phyloP scores from a whole-genome alignment of 1,140 invertebrate genomes.

The Drosophila gunungcola region DNA sequence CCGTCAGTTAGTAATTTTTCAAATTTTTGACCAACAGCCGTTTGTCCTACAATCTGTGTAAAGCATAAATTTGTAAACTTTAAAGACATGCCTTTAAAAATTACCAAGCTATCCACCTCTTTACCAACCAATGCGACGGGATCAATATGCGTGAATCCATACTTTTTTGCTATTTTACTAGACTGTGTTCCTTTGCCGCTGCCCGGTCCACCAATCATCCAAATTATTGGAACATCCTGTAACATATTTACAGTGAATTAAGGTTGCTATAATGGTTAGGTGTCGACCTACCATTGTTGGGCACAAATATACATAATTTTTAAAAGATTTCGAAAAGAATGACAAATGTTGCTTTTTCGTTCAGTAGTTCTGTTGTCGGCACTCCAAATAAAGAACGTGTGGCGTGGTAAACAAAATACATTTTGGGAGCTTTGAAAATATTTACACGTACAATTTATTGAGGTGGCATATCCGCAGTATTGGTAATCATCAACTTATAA shows the following conservation, averaged over 20 bases:
- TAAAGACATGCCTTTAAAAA: not conserved
- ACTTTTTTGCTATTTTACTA: conserved; percentile 28
- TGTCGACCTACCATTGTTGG: conserved; percentile 31
- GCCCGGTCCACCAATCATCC: conserved; percentile 45
- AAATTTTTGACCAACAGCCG: not conserved
- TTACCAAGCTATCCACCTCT: conserved; percentile 17
- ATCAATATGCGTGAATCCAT: conserved; percentile 40
- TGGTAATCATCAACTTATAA: conserved; percentile 64
- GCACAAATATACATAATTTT: not conserved
- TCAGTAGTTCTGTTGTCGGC: not conserved
- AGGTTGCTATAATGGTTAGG: not conserved
- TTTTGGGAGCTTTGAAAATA: conserved; percentile 5
- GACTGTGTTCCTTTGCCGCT: conserved; percentile 52
- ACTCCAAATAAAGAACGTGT: not conserved
- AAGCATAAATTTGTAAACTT: not conserved
- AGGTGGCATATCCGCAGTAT: conserved; percentile 12
- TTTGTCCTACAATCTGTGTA: conserved; percentile 12
- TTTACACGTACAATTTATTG: conserved; percentile 45
- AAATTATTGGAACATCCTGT: conserved; percentile 41
- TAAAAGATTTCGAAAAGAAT: not conserved
- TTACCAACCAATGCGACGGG: conserved; percentile 20
- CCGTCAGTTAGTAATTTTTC: not conserved
- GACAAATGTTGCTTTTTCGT: conserved; percentile 17
- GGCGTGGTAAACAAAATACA: conserved; percentile 12
- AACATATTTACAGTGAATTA: not conserved